phyloP scores from a whole-genome alignment of 2,888 invertebrate species.

The Venustoraphidia nigricollis region DNA sequence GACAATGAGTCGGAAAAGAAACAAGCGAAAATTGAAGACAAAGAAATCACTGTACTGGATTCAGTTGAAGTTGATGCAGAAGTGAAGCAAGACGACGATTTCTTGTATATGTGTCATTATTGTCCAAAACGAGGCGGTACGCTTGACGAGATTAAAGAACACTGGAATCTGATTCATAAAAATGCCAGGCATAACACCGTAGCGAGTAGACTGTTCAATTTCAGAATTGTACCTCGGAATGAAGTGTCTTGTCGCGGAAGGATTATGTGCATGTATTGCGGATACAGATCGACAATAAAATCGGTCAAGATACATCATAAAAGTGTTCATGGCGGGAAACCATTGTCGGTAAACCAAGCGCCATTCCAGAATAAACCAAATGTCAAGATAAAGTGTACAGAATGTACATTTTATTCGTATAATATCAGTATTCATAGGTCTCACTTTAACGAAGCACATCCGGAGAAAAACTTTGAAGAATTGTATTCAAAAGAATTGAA shows the following conservation, averaged over 20 bases:
- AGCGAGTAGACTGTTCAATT: constrained; percentile 8
- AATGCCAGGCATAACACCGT: constrained; percentile 4
- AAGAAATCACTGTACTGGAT: constrained; percentile 5
- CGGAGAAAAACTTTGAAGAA: constrained; percentile 17
- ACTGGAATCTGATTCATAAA: constrained; percentile 14
- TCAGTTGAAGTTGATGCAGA: constrained; percentile 9
- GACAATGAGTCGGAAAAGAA: constrained; percentile 6
- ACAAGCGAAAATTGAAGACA: constrained; percentile 3
- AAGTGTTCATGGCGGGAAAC: not conserved
- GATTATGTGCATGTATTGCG: constrained; percentile 19
- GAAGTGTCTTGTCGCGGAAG: not conserved
- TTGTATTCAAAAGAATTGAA: constrained; percentile 15
- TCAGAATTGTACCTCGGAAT: not conserved
- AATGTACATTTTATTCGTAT: constrained; percentile 17
- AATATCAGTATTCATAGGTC: constrained; percentile 14
- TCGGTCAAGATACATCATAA: not conserved
- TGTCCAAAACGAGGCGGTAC: constrained; percentile 14
- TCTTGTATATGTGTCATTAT: constrained; percentile 13
- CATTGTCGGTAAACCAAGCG: not conserved
- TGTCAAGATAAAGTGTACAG: constrained; percentile 14
- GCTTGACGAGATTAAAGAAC: constrained; percentile 11
- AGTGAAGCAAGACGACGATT: constrained; percentile 1
- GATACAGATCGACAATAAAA: constrained; percentile 8
- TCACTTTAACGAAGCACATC: constrained; percentile 18
- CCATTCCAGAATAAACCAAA: not conserved